These are phyloP conservation scores for Dipodomys ordii DNA, from an alignment of 2,113 vertebrate species.

Conservation along the genomic window DNA sequence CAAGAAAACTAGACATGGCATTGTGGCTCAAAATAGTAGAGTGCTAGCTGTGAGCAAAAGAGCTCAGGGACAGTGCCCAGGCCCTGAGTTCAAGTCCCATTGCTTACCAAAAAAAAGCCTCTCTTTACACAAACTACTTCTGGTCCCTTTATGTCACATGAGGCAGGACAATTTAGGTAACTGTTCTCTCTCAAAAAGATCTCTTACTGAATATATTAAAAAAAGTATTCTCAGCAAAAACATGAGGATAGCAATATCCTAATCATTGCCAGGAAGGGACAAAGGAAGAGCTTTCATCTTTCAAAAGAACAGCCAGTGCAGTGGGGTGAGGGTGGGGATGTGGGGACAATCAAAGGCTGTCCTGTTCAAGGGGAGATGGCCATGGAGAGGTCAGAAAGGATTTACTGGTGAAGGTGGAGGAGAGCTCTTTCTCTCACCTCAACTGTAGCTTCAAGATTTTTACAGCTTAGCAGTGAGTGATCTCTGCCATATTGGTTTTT, in stretches of 20 bases:
- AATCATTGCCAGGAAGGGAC: slow-evolving; percentile 53
- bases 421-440: background rate
- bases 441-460: background rate
- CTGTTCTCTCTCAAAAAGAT: slow-evolving; percentile 26
- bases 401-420: background rate
- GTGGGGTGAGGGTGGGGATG: slow-evolving; percentile 25
- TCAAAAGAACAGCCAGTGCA: slow-evolving; percentile 33
- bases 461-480: background rate
- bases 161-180: background rate
- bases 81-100: no score
- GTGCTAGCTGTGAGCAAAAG: no score
- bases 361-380: background rate
- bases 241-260: slow-evolving; percentile 45
- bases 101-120: no score
- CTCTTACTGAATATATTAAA: slow-evolving; percentile 29
- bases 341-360: background rate
- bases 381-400: background rate
- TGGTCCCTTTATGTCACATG: background rate
- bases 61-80: no score
- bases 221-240: slow-evolving; percentile 60
- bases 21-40: no score
- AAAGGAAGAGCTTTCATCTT: slow-evolving; percentile 56
- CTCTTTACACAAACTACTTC: background rate
- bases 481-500: slow-evolving; percentile 47
- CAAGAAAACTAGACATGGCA: no score